Conservation (phyloP, 23 tunicate species). For the Styela clava region DNA sequence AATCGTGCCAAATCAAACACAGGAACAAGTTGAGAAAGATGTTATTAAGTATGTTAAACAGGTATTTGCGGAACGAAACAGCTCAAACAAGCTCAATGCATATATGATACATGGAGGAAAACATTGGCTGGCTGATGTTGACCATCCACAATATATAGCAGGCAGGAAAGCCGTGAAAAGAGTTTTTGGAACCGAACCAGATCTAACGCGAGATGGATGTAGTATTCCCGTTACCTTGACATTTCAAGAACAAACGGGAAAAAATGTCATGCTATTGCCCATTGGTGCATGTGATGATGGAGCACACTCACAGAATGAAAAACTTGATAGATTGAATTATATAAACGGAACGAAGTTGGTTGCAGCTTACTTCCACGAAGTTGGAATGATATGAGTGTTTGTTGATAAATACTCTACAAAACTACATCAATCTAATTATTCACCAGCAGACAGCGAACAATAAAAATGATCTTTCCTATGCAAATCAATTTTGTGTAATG, state of each 20-base stretch:
- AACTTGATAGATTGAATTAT: slow-evolving; percentile 91
- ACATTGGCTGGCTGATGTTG: slow-evolving; percentile 96
- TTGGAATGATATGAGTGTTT: not conserved
- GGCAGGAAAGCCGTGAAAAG: slow-evolving; percentile 91
- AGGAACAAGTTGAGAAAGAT: slow-evolving; percentile 74
- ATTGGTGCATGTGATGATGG: slow-evolving; percentile 98
- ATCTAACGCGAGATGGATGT: slow-evolving; percentile 96
- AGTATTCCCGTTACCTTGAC: slow-evolving; percentile 98
- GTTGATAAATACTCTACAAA: no score
- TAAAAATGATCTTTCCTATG: no score
- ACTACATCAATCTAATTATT: no score
- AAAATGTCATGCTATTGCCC: slow-evolving; percentile 94
- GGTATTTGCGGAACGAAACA: slow-evolving; percentile 57
- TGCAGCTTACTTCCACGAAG: slow-evolving; percentile 88
- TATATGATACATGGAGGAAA: slow-evolving; percentile 96
- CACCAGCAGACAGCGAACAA: no score
- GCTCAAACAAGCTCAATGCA: slow-evolving; percentile 60
- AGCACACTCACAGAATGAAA: slow-evolving; percentile 99
- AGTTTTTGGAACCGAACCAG: slow-evolving; percentile 95
- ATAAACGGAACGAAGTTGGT: slow-evolving; percentile 93
- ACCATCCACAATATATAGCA: slow-evolving; percentile 88
- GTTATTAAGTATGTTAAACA: slow-evolving; percentile 64
- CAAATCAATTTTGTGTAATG: no score
- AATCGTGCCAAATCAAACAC: slow-evolving; percentile 89
- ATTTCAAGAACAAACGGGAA: slow-evolving; percentile 97